Percentiles rank a stretch among this genome's conserved stretches.
Conservation (phyloP, 1,140 invertebrate genomes). For the Tetramorium alpestre region DNA sequence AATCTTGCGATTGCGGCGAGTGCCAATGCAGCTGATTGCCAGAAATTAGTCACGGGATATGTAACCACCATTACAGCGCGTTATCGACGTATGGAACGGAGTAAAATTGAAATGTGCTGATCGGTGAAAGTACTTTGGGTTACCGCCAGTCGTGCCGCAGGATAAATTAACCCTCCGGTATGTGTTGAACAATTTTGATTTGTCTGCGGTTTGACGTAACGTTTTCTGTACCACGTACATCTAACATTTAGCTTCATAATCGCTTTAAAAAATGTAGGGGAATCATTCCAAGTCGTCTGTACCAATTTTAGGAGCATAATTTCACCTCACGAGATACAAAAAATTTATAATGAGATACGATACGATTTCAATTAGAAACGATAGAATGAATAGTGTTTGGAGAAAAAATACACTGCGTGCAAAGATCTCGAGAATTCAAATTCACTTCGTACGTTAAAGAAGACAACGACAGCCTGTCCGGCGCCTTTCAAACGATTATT, state of each 20-base stretch:
- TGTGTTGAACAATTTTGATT: slow-evolving; percentile 9
- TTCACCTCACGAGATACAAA: slow-evolving; percentile 7
- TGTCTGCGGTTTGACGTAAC: neutral
- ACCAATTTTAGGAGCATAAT: neutral
- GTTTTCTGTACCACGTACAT: neutral
- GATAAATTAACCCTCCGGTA: slow-evolving; percentile 29
- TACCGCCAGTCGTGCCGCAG: neutral
- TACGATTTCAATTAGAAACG: neutral
- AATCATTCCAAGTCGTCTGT: too few relatives aligned
- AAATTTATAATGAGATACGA: neutral
- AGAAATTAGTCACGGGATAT: slow-evolving; percentile 56
- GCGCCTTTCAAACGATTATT: slow-evolving; percentile 41
- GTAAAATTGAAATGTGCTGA: slow-evolving; percentile 49
- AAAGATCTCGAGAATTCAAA: slow-evolving; percentile 4
- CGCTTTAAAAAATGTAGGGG: neutral
- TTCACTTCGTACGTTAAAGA: slow-evolving; percentile 18
- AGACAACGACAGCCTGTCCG: slow-evolving; percentile 37
- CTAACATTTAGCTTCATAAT: neutral
- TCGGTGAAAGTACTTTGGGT: slow-evolving; percentile 52
- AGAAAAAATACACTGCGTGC: neutral
- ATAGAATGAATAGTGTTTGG: neutral
- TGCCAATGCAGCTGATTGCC: slow-evolving; percentile 42
- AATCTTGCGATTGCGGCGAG: slow-evolving; percentile 24
- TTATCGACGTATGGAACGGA: slow-evolving; percentile 45
- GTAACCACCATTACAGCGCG: slow-evolving; percentile 39